Evolutionary conservation across 2,113 vertebrate species (phyloP), one percentile per base, ranked within the genome.

Genomic region (Ageneiosus marmoratus): DNA sequence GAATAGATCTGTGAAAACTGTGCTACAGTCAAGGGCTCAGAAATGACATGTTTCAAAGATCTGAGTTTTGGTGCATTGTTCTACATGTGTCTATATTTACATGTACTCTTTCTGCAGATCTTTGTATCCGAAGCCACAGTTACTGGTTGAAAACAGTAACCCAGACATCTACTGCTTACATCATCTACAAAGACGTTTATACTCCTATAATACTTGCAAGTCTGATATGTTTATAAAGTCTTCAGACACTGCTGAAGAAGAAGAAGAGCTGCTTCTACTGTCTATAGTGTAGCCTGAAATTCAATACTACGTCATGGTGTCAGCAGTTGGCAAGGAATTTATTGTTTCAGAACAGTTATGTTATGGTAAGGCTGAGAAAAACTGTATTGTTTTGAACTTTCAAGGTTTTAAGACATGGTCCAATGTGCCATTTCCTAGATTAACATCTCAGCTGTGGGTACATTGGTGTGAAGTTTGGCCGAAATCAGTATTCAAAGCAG

Each of bases 391-490:
- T 48, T 13, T 3, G 34, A 55, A 22, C 27, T 0, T 75, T 34
- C n/a, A 9, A 53, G n/a, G 76, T 67, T 69, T 62, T 65, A 78
- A 34, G 83, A 50, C 56, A 62, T 76, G 29, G 32, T 83, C 73
- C 60, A 85, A 89, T 37, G 75, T 83, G 82, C 60, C 86, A 87
- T 60, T 62, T 37, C 81, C 50, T 41, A 84, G 70, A 77, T 46
- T 76, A 53, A 27, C 58, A 24, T 65, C 78, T 86, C 60, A 62
- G 44, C 56, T 82, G 62, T 83, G 81, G 76, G 78, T 83, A 84
- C 83, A 70, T 81, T 87, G 82, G 88, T 75, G 75, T 86, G 87
- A 88, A 86, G 29, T 88, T 88, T 90, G 89, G 87, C 86, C 83
- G 51, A 78, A 86, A 77, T 75, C 22, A 44, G 53, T 11, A 75